A percentile compares a stretch with the other conserved stretches of the same genome.
Conservation (phyloP, 2,113 vertebrate species). For the Silurus meridionalis region DNA sequence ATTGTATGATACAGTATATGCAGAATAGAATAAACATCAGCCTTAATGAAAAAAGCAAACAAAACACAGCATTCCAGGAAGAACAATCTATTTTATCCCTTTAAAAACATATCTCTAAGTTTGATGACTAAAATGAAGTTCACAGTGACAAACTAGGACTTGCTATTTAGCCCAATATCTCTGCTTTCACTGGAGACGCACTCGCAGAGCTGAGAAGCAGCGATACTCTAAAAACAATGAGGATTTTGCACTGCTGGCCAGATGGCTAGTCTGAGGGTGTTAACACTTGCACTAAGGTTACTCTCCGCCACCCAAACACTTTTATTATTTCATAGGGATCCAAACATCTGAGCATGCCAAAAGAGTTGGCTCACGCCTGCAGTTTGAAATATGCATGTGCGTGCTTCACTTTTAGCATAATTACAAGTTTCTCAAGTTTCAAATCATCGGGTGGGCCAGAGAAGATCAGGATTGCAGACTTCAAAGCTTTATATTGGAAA, state of each 20-base stretch:
- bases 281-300: slow-evolving; percentile 34
- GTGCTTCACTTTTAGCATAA: slow-evolving; percentile 44
- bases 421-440: slow-evolving; percentile 36
- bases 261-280: slow-evolving; percentile 26
- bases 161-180: slow-evolving; percentile 3
- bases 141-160: not conserved
- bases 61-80: not conserved
- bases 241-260: slow-evolving; percentile 14
- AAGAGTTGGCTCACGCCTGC: slow-evolving; percentile 21
- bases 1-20: too few species aligned
- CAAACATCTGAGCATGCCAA: slow-evolving; percentile 32
- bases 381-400: slow-evolving; percentile 51
- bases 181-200: slow-evolving; percentile 12
- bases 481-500: not conserved
- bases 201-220: slow-evolving; percentile 18
- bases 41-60: not conserved
- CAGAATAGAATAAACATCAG: not conserved
- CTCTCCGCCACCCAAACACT: slow-evolving; percentile 49
- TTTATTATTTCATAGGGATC: slow-evolving; percentile 52
- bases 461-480: not conserved
- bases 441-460: slow-evolving; percentile 24
- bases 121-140: not conserved
- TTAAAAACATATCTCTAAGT: not conserved
- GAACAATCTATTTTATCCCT: not conserved
- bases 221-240: slow-evolving; percentile 14